Conservation (phyloP, 2,113 vertebrate genomes). For the Buteo buteo region DNA sequence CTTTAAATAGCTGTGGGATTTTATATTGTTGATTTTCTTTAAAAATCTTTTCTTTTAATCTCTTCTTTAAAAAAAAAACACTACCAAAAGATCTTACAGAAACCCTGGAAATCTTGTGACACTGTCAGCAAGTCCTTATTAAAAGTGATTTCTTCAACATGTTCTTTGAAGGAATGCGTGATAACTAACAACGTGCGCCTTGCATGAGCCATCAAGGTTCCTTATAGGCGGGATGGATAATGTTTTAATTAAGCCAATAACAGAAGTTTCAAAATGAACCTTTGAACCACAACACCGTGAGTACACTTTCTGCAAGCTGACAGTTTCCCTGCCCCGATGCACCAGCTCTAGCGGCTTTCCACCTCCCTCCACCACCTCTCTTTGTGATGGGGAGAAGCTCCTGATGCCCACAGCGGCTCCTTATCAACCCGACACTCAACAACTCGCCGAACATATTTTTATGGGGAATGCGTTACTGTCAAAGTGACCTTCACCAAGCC, state of each 20-base stretch:
- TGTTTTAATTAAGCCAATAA: not conserved
- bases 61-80: not conserved
- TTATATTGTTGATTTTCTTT: not conserved
- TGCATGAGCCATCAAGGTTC: not conserved
- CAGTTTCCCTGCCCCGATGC: not conserved
- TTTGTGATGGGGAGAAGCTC: not conserved
- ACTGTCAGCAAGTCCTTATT: conserved; percentile 1
- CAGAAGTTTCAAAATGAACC: not conserved
- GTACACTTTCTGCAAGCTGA: not conserved
- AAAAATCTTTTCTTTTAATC: not conserved
- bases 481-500: conserved; percentile 44
- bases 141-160: not conserved
- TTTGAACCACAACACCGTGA: not conserved
- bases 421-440: not conserved
- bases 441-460: not conserved
- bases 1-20: not conserved
- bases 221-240: not conserved
- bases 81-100: not conserved
- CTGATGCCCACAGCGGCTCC: not conserved
- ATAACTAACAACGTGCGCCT: not conserved
- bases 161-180: not conserved
- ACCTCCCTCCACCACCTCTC: not conserved
- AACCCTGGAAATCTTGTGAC: not conserved
- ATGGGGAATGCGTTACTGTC: not conserved
- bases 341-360: not conserved